Conservation (phyloP, 1,140 invertebrate species). For the Zaprionus kolodkinae region DNA sequence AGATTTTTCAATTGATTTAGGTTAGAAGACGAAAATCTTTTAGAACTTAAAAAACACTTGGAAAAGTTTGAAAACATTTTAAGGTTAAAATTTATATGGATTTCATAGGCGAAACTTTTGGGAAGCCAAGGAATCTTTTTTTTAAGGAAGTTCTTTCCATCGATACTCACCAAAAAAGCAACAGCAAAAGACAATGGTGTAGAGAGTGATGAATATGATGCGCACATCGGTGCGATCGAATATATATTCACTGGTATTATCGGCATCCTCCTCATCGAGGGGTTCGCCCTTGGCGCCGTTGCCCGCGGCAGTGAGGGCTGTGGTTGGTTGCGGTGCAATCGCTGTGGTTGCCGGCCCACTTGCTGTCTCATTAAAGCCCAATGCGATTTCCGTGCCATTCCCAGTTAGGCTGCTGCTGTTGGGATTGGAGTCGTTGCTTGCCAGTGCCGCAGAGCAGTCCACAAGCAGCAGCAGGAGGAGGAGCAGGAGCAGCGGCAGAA, state of each 20-base stretch:
- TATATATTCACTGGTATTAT: conserved; percentile 85
- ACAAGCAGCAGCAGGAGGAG: conserved; percentile 31
- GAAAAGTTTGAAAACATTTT: too few relatives aligned
- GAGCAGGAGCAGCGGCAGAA: conserved; percentile 14
- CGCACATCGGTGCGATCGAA: conserved; percentile 86
- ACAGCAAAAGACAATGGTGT: conserved; percentile 87
- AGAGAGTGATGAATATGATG: conserved; percentile 86
- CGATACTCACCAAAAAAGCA: conserved; percentile 87
- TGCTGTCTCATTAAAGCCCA: conserved; percentile 44
- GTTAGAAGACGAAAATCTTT: too few relatives aligned
- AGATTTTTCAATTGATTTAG: too few relatives aligned
- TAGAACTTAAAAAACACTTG: too few relatives aligned
- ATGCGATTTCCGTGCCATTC: conserved; percentile 47
- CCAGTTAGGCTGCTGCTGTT: background rate
- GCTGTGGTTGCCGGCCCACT: conserved; percentile 7
- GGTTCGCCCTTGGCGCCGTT: conserved; percentile 14
- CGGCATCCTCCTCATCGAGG: conserved; percentile 56
- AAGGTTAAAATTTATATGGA: too few relatives aligned
- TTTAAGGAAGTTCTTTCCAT: too few relatives aligned
- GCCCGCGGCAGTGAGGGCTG: conserved; percentile 7
- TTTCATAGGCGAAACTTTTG: too few relatives aligned
- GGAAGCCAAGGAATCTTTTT: too few relatives aligned
- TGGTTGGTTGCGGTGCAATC: conserved; percentile 19
- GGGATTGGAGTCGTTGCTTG: conserved; percentile 38
- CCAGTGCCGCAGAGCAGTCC: conserved; percentile 22